These are phyloP conservation scores for Amphimedon queenslandica DNA, from an alignment of 37 sponge, comb jelly and placozoan species.

Conservation along the genomic window DNA sequence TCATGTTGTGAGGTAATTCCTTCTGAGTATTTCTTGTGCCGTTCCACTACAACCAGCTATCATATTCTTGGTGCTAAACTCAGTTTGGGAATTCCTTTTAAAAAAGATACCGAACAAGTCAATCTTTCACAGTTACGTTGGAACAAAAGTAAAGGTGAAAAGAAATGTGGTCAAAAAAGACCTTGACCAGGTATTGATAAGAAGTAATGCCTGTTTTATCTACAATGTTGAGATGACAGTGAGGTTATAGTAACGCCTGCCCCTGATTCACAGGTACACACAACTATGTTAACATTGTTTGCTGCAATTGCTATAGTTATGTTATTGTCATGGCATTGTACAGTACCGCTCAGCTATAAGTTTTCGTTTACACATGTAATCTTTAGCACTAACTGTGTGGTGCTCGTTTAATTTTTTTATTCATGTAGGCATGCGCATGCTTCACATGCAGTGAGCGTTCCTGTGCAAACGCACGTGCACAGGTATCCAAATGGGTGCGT, in stretches of 20 bases:
- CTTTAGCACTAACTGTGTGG: too few species aligned
- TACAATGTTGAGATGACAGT: constrained; percentile 1
- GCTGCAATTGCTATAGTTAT: too few species aligned
- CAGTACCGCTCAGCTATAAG: too few species aligned
- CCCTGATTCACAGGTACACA: constrained; percentile 6
- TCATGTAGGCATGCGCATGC: too few species aligned
- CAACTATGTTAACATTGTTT: too few species aligned
- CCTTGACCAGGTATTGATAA: constrained; percentile 19
- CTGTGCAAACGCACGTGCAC: too few species aligned
- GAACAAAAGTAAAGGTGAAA: constrained; percentile 19
- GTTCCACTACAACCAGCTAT: constrained; percentile 37
- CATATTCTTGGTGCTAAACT: constrained; percentile 52
- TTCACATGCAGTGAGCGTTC: too few species aligned
- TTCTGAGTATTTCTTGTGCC: constrained; percentile 51
- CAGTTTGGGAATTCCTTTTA: constrained; percentile 21
- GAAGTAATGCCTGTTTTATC: background rate
- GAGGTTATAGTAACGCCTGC: background rate
- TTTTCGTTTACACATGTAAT: too few species aligned
- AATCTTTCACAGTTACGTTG: constrained; percentile 43
- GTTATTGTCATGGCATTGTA: too few species aligned
- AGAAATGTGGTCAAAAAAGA: constrained; percentile 37
- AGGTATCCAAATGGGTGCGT: too few species aligned
- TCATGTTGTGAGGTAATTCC: constrained; percentile 37
- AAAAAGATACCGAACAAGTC: background rate
- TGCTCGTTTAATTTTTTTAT: too few species aligned